Conservation (phyloP, 2,797 vertebrate species). For the Arctocebus calabarensis region DNA sequence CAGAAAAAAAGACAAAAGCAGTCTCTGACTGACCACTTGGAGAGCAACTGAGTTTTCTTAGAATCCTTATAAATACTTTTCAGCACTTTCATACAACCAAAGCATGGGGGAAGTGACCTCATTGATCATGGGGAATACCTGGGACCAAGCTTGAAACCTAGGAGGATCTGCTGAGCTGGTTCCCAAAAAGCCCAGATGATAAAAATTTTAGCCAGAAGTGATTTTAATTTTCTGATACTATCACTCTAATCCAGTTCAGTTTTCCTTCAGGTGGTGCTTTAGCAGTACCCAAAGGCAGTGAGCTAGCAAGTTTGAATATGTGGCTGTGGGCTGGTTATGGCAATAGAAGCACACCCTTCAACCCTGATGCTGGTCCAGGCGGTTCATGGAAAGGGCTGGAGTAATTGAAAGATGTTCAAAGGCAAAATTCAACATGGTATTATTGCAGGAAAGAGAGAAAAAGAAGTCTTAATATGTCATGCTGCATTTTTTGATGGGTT, state of each 20-base stretch:
- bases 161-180: not conserved
- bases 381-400: not conserved
- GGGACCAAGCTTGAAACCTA: not conserved
- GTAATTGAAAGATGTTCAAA: not conserved
- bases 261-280: not conserved
- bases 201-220: not conserved
- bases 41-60: too few relatives aligned
- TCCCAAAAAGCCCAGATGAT: not conserved
- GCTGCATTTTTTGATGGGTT: slow-evolving; percentile 27
- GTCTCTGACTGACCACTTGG: too few relatives aligned
- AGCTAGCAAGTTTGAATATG: not conserved
- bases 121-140: not conserved
- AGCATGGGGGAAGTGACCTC: not conserved
- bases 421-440: not conserved
- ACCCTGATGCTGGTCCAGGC: not conserved
- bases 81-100: not conserved
- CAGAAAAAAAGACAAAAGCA: too few relatives aligned
- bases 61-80: not conserved
- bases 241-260: not conserved
- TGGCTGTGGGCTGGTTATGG: not conserved
- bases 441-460: slow-evolving; percentile 15
- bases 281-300: too few relatives aligned
- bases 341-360: not conserved
- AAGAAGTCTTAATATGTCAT: not conserved
- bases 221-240: not conserved